phyloP scores from a whole-genome alignment of 2,888 invertebrate species.

The Diogma glabrata region DNA sequence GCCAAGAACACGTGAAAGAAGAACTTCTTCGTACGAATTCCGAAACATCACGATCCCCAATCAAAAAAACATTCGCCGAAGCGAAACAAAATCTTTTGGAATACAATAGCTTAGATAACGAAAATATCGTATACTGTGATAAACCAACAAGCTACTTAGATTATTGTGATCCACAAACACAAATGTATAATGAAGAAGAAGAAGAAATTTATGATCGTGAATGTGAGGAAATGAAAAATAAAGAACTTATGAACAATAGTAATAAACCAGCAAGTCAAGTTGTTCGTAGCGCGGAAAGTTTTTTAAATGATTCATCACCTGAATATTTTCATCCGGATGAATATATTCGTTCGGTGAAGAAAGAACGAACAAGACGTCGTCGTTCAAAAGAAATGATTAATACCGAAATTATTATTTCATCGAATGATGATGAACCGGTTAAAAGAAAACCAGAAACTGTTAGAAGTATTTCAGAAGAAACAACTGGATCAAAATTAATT shows the following conservation, averaged over 20 bases:
- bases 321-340: constrained; percentile 20
- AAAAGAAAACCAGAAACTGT: constrained; percentile 32
- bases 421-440: constrained; percentile 16
- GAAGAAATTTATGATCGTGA: constrained; percentile 7
- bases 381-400: constrained; percentile 18
- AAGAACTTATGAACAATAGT: constrained; percentile 13
- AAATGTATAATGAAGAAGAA: constrained; percentile 11
- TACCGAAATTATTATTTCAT: constrained; percentile 14
- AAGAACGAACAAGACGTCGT: constrained; percentile 19
- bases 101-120: constrained; percentile 22
- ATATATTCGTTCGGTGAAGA: constrained; percentile 15
- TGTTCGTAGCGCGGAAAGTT: constrained; percentile 18
- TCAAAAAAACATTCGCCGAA: constrained; percentile 30
- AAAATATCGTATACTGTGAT: background rate
- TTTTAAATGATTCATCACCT: constrained; percentile 15
- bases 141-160: background rate
- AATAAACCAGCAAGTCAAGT: constrained; percentile 5
- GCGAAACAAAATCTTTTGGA: constrained; percentile 32
- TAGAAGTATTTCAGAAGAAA: constrained; percentile 35
- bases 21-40: constrained; percentile 19
- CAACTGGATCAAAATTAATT: constrained; percentile 26
- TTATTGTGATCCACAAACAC: constrained; percentile 2
- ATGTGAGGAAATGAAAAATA: background rate
- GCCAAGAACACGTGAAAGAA: constrained; percentile 34
- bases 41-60: constrained; percentile 14